Percentiles rank a stretch among this genome's conserved stretches.
Evolutionary conservation across 1,140 invertebrate genomes (phyloP).

Genomic region (Drosophila virilis): DNA sequence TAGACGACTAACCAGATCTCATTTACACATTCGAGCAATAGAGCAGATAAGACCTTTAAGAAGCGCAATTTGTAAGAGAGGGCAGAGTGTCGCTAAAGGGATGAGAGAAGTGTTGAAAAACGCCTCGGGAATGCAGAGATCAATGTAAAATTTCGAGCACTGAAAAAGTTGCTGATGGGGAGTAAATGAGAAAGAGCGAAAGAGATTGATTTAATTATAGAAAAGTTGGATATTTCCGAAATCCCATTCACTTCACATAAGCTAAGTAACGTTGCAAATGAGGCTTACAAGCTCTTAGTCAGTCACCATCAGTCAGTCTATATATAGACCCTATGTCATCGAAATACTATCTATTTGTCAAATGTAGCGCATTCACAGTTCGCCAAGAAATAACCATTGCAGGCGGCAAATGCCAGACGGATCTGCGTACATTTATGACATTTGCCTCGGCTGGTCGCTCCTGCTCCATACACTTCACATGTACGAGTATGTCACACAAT

Average conservation of each 20-base stretch:
- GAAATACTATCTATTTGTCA: too few species aligned
- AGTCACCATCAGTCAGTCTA: neutral
- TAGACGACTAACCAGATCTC: conserved; percentile 24
- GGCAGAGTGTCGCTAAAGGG: neutral
- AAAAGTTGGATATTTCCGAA: too few species aligned
- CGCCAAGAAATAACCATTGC: neutral
- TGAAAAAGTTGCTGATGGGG: too few species aligned
- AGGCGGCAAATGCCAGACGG: neutral
- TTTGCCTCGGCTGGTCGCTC: conserved; percentile 18
- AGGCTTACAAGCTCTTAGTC: neutral
- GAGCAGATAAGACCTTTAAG: conserved; percentile 7
- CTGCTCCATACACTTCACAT: conserved; percentile 51
- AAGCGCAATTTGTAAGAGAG: neutral
- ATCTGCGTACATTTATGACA: conserved; percentile 22
- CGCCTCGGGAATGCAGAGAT: neutral
- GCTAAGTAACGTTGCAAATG: too few species aligned
- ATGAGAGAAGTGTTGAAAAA: neutral
- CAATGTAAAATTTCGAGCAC: neutral
- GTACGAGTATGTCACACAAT: conserved; percentile 65
- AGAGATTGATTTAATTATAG: too few species aligned
- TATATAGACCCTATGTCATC: too few species aligned
- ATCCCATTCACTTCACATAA: too few species aligned
- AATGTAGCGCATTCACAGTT: conserved; percentile 15
- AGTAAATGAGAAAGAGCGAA: too few species aligned
- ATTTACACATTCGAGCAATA: conserved; percentile 26